Base-by-base conservation (phyloP, 1,140 invertebrate genomes). In the Drosophila ercepeae region DNA sequence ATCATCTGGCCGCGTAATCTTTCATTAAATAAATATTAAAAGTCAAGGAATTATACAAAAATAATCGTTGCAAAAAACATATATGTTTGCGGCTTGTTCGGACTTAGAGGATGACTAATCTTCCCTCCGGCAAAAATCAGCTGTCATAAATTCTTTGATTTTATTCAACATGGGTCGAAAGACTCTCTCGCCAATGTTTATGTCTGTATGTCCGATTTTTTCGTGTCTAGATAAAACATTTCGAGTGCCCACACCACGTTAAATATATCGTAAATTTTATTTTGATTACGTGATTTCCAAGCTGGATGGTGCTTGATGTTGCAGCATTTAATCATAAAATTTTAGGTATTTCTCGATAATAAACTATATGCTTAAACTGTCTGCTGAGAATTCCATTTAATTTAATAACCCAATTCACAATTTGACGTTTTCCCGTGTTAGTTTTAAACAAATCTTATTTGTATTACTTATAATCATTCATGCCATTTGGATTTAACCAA, bases 91-190 rank as follows among this genome's bases (percentile, higher is more conserved):
- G 59, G 74, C 55, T 49, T 63, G 64, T 67, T 73, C 32, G 42
- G 58, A 23, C 53, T 82, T 58, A 63, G 42, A 6, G 7, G n/a
- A 84, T 83, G 75, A 83, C 81, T 79, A 83, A 79, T 45, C n/a
- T n/a, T 49, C 41, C 27, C 54, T 63, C 53, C 9, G 69, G 29
- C 25, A 21, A 34, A 42, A 57, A 68, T 74, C 58, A 69, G 46
- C 42, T 36, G 55, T 50, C 71, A 86, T 83, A 86, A 83, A 84
- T 65, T 79, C 70, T 70, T 42, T 23, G 48, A 75, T 57, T 84
- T 84, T 83, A 83, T 83, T 70, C 57, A 34, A 19, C 64, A 52
- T 27, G 50, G 48, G 55, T 61, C 75, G 58, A 64, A 55, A 59
- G 63, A 65, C 78, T 70, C 36, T 63, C 59, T 29, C 25, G 13